These are phyloP conservation scores for Coelopa pilipes DNA, from an alignment of 2,888 invertebrate genomes.

Conservation along the genomic window DNA sequence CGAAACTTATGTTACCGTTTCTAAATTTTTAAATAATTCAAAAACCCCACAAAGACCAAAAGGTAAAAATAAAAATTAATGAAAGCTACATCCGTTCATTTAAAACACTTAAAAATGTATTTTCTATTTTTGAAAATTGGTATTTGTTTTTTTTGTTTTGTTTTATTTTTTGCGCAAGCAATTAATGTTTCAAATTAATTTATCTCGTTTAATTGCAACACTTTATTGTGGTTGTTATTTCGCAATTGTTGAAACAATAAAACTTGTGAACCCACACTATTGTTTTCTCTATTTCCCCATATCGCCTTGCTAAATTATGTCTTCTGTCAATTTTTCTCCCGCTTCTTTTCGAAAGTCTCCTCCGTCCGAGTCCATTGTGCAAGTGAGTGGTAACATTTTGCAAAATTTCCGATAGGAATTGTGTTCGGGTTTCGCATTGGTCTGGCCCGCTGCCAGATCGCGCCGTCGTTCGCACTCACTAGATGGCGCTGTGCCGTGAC, in stretches of 20 bases:
- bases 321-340: neutral
- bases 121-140: neutral
- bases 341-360: neutral
- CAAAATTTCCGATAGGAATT: neutral
- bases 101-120: neutral
- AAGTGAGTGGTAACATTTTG: neutral
- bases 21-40: no score
- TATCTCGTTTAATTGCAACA: neutral
- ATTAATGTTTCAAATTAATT: neutral
- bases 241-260: slow-evolving; percentile 8
- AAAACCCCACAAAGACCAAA: no score
- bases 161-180: neutral
- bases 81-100: neutral
- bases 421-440: neutral
- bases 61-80: neutral
- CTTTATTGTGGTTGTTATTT: neutral
- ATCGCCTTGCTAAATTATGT: neutral
- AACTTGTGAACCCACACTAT: neutral
- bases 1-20: neutral
- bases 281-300: neutral
- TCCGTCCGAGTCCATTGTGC: neutral
- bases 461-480: slow-evolving; percentile 1
- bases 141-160: neutral
- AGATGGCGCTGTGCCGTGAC: slow-evolving; percentile 7
- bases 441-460: neutral